Evolutionary conservation across 2,797 vertebrate genomes (phyloP).

Genomic region (Malacoctenus gilli): DNA sequence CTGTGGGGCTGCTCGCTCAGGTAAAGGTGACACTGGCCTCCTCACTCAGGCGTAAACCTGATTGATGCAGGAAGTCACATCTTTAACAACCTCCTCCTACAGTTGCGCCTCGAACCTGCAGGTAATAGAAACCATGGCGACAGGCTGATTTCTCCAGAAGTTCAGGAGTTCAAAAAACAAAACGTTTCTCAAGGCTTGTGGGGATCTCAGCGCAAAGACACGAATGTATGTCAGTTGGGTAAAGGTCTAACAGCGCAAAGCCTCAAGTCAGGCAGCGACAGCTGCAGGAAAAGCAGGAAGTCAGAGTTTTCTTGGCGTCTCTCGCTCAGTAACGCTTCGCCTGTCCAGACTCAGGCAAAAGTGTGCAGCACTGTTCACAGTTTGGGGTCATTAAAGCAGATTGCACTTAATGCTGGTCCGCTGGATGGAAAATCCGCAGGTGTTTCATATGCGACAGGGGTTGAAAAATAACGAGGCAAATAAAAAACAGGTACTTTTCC

Average conservation of each 20-base stretch:
- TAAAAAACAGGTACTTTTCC: conserved; percentile 22
- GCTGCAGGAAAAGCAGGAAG: conserved; percentile 22
- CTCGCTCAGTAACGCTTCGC: conserved; percentile 1
- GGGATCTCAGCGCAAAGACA: conserved; percentile 25
- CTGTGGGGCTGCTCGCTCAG: conserved; percentile 41
- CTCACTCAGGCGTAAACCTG: conserved; percentile 40
- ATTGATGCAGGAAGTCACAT: conserved; percentile 55
- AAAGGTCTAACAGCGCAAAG: conserved; percentile 37
- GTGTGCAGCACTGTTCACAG: conserved; percentile 13
- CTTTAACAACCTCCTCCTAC: conserved; percentile 49
- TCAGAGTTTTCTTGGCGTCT: conserved; percentile 13
- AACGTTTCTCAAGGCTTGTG: background rate
- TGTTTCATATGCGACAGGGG: conserved; percentile 47
- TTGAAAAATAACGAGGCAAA: conserved; percentile 24
- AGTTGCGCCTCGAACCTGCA: conserved; percentile 53
- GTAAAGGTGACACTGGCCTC: conserved; percentile 36
- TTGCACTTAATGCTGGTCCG: conserved; percentile 23
- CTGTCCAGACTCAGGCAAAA: conserved; percentile 14
- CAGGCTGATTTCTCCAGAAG: conserved; percentile 45
- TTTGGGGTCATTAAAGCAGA: conserved; percentile 34
- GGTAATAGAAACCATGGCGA: conserved; percentile 51
- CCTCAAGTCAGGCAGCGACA: conserved; percentile 29
- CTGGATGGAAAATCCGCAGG: conserved; percentile 28
- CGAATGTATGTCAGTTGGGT: conserved; percentile 40
- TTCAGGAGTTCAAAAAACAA: too few species aligned